Conservation (phyloP, 2,113 vertebrate genomes). For the Prunella himalayana region DNA sequence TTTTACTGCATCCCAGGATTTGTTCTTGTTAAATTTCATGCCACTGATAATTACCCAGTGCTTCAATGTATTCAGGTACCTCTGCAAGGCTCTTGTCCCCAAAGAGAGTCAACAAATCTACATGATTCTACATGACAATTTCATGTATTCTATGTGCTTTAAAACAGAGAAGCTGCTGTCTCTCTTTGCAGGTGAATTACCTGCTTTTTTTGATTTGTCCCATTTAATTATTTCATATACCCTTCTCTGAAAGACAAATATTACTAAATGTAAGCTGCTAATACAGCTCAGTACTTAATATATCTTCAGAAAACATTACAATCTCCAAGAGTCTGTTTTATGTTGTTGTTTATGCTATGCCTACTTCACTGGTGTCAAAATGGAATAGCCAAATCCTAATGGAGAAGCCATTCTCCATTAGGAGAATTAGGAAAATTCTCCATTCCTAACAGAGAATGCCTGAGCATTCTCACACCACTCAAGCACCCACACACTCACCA, state of each 20-base stretch:
- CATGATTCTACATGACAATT: neutral
- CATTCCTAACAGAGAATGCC: neutral
- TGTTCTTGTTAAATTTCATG: neutral
- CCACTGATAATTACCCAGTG: rapidly evolving
- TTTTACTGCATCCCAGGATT: neutral
- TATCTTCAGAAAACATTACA: neutral
- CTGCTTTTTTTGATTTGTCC: neutral
- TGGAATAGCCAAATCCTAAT: neutral
- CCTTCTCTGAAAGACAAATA: neutral
- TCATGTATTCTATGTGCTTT: neutral
- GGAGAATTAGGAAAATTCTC: neutral
- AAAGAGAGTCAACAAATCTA: neutral
- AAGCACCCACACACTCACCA: neutral
- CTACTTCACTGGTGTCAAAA: neutral
- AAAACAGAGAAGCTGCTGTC: neutral
- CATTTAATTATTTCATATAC: neutral
- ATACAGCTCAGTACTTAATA: neutral
- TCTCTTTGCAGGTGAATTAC: neutral
- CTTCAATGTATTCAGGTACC: rapidly evolving
- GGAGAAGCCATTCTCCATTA: neutral
- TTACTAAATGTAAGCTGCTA: neutral
- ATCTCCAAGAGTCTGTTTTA: neutral
- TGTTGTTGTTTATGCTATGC: neutral
- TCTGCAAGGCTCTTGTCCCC: neutral
- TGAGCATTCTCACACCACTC: neutral